A percentile compares a stretch with the other conserved stretches of the same genome.
These are phyloP conservation scores for Cryptus armator DNA, from an alignment of 2,888 invertebrate genomes.

Conservation along the genomic window DNA sequence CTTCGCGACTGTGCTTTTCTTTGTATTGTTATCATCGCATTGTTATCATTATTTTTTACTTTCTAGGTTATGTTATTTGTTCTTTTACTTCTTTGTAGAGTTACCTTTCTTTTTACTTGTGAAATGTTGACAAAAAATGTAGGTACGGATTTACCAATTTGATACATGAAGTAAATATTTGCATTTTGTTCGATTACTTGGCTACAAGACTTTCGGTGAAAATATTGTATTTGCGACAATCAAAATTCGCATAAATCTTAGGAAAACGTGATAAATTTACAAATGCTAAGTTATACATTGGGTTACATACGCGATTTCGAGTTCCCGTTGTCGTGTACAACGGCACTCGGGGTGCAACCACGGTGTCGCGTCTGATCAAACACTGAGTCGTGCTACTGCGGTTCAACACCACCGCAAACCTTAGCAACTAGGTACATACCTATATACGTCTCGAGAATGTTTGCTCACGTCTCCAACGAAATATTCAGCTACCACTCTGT, in stretches of 20 bases:
- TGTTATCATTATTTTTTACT: slow-evolving; percentile 19
- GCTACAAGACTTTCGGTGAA: too few species aligned
- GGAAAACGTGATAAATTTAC: background rate
- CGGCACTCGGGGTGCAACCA: slow-evolving; percentile 27
- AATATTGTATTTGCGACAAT: too few species aligned
- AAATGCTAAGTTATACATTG: background rate
- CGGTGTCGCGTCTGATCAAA: slow-evolving; percentile 47
- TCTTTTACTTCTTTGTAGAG: background rate
- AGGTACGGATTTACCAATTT: too few species aligned
- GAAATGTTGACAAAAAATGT: too few species aligned
- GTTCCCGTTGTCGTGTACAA: background rate
- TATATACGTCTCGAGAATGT: slow-evolving; percentile 4
- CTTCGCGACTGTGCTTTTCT: slow-evolving; percentile 12
- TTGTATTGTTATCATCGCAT: background rate
- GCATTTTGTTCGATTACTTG: too few species aligned
- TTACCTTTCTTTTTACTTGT: background rate
- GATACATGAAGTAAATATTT: too few species aligned
- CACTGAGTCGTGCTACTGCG: slow-evolving; percentile 30
- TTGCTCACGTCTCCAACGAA: slow-evolving; percentile 27
- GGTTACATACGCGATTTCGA: background rate
- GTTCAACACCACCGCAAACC: slow-evolving; percentile 26
- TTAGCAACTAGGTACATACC: slow-evolving; percentile 7
- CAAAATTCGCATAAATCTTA: too few species aligned
- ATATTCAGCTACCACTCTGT: background rate
- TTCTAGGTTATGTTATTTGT: background rate